A percentile compares a stretch with the other conserved stretches of the same genome.
These are phyloP conservation scores for Chymomyza procnemis DNA, from an alignment of 2,888 invertebrate species.

Conservation along the genomic window DNA sequence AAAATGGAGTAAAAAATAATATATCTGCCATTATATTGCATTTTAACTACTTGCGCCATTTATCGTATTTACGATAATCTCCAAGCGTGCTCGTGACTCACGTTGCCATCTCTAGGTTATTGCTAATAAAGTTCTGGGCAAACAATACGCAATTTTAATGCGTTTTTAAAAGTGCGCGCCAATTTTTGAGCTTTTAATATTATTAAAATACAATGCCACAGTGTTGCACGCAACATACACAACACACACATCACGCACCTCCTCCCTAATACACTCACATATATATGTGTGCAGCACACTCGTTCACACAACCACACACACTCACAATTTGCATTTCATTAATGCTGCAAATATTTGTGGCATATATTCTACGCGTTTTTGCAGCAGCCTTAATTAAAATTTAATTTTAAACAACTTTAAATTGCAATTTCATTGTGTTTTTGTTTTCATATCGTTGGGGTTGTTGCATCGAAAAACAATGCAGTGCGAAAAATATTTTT, in stretches of 20 bases:
- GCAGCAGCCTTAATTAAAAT: conserved; percentile 49
- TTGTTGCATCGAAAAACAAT: background rate
- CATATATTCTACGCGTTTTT: background rate
- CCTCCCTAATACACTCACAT: background rate
- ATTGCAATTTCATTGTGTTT: conserved; percentile 60
- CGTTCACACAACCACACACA: background rate
- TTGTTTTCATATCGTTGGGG: background rate
- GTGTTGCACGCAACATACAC: too few relatives aligned
- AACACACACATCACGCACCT: too few relatives aligned
- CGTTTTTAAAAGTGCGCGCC: background rate
- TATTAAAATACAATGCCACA: background rate
- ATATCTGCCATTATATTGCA: too few relatives aligned
- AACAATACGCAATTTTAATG: background rate
- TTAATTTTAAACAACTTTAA: conserved; percentile 58
- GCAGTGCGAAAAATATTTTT: background rate
- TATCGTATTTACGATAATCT: too few relatives aligned
- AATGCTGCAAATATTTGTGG: background rate
- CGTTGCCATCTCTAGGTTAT: background rate
- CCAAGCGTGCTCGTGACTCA: background rate
- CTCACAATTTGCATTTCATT: background rate
- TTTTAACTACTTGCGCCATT: too few relatives aligned
- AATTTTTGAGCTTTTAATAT: background rate
- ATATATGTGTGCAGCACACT: too few relatives aligned
- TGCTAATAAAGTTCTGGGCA: background rate
- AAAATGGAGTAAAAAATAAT: too few relatives aligned